Evolutionary conservation across 2,113 vertebrate species (phyloP).

Genomic region (Cryptotis parvus): DNA sequence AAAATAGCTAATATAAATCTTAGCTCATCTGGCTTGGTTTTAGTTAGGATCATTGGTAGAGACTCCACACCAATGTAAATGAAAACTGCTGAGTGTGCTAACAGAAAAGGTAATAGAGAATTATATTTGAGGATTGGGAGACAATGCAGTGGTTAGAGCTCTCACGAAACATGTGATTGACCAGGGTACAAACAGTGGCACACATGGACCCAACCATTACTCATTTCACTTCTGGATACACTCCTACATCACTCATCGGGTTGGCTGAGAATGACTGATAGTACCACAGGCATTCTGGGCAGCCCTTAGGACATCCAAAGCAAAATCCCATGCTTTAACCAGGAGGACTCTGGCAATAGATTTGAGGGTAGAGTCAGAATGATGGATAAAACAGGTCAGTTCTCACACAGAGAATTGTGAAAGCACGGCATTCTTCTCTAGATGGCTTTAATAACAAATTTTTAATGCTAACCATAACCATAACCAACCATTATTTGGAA

Average conservation of each 20-base stretch:
- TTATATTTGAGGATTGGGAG: too few relatives aligned
- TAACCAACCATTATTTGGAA: too few relatives aligned
- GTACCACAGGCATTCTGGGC: too few relatives aligned
- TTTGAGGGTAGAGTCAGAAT: not conserved
- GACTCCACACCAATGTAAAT: not conserved
- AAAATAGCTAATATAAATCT: constrained; percentile 69
- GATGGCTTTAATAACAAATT: not conserved
- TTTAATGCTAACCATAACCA: too few relatives aligned
- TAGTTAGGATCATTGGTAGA: not conserved
- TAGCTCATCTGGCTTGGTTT: constrained; percentile 49
- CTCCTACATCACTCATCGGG: too few relatives aligned
- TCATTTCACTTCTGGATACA: too few relatives aligned
- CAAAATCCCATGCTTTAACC: not conserved
- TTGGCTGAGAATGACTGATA: too few relatives aligned
- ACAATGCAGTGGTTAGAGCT: too few relatives aligned
- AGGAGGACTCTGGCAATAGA: not conserved
- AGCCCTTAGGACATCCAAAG: too few relatives aligned
- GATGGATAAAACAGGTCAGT: not conserved
- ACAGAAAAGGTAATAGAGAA: not conserved
- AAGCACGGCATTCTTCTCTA: not conserved
- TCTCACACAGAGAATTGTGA: accelerated
- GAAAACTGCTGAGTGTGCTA: not conserved
- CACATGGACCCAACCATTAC: too few relatives aligned
- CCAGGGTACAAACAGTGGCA: too few relatives aligned
- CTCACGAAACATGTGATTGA: too few relatives aligned